Evolutionary conservation across 2,113 vertebrate genomes (phyloP).

Genomic region (Embiotoca jacksoni): DNA sequence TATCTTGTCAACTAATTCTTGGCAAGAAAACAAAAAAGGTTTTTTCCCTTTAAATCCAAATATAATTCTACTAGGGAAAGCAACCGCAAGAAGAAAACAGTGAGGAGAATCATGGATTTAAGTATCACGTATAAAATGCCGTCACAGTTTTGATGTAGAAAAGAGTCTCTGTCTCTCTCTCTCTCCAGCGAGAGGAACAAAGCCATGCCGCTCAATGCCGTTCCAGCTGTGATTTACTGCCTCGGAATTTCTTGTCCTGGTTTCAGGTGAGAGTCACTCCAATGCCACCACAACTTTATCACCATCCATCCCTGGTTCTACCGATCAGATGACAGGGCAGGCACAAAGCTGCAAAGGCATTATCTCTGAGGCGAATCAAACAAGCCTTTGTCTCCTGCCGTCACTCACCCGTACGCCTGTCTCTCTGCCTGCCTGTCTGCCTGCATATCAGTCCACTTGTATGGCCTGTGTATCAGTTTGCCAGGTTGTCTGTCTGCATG

Average conservation of each 20-base stretch:
- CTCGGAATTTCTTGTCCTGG: slow-evolving; percentile 63
- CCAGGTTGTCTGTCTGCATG: slow-evolving; percentile 48
- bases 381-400: slow-evolving; percentile 61
- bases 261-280: slow-evolving; percentile 72
- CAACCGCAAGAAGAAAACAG: neutral
- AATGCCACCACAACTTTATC: slow-evolving; percentile 57
- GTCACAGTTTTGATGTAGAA: slow-evolving; percentile 26
- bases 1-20: no score
- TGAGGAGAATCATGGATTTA: slow-evolving; percentile 17
- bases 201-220: slow-evolving; percentile 25
- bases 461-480: slow-evolving; percentile 14
- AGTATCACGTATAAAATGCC: slow-evolving; percentile 35
- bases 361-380: slow-evolving; percentile 67
- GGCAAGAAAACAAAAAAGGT: neutral
- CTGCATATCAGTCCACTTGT: slow-evolving; percentile 7
- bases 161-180: slow-evolving; percentile 15
- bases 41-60: neutral
- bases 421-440: slow-evolving; percentile 49
- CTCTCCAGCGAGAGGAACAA: slow-evolving; percentile 42
- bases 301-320: slow-evolving; percentile 29
- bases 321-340: slow-evolving; percentile 73
- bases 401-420: slow-evolving; percentile 41
- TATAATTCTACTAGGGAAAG: neutral
- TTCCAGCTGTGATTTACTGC: slow-evolving; percentile 59
- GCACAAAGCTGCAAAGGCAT: slow-evolving; percentile 45